Evolutionary conservation across 2,113 vertebrate species (phyloP).

Genomic region (Sinocyclocheilus anshuiensis): DNA sequence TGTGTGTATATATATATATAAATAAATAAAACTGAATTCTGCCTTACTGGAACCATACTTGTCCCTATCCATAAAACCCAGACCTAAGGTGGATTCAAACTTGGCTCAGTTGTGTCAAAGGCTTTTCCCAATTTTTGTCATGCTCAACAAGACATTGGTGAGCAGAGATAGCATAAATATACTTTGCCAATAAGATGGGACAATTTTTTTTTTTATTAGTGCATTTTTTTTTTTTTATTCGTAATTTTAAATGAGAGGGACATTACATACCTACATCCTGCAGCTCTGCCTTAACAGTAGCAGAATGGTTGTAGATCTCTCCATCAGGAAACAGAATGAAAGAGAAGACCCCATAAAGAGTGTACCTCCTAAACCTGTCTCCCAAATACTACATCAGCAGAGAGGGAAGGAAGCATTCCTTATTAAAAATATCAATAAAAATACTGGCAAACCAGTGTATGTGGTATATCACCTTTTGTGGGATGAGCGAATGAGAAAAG

Average conservation of each 20-base stretch:
- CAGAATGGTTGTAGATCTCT: constrained; percentile 44
- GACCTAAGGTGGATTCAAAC: not conserved
- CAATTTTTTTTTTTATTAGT: not conserved
- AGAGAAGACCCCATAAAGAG: constrained; percentile 49
- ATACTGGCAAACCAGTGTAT: not conserved
- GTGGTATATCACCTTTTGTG: constrained; percentile 46
- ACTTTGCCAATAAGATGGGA: not conserved
- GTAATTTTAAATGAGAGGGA: not conserved
- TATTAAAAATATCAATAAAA: not conserved
- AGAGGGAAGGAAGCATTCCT: not conserved
- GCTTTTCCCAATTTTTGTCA: not conserved
- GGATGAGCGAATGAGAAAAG: constrained; percentile 50
- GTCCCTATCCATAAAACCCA: not conserved
- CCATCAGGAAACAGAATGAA: constrained; percentile 49
- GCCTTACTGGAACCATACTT: not conserved
- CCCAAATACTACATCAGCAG: constrained; percentile 55
- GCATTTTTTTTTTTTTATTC: too few species aligned
- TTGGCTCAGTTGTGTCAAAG: not conserved
- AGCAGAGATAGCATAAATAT: not conserved
- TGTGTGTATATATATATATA: too few species aligned
- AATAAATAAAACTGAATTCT: not conserved
- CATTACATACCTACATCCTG: constrained; percentile 56
- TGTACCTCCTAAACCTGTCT: constrained; percentile 50
- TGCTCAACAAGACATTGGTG: not conserved
- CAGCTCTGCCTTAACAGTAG: constrained; percentile 29